These are phyloP conservation scores for Volucella inanis DNA, from an alignment of 2,888 invertebrate species.

Conservation along the genomic window DNA sequence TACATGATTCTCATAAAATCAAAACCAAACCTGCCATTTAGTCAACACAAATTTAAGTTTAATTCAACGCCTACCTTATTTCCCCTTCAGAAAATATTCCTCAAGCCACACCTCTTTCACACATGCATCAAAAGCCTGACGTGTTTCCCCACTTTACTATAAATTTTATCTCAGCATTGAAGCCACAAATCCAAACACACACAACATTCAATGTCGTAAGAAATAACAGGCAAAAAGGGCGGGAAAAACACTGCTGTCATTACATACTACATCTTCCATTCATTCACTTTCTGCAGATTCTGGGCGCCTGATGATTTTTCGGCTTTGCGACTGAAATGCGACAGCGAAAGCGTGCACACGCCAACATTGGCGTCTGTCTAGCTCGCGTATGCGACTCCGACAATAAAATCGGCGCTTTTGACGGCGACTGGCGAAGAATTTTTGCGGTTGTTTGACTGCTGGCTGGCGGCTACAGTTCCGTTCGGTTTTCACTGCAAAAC, in stretches of 20 bases:
- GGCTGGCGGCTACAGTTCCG: slow-evolving; percentile 12
- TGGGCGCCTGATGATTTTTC: slow-evolving; percentile 61
- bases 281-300: slow-evolving; percentile 5
- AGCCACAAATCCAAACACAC: background rate
- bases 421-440: background rate
- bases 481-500: slow-evolving; percentile 5
- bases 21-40: too few species aligned
- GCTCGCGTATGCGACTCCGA: slow-evolving; percentile 46
- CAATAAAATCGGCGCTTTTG: slow-evolving; percentile 33
- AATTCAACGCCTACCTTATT: too few species aligned
- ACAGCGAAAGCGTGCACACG: slow-evolving; percentile 69
- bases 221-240: slow-evolving; percentile 5
- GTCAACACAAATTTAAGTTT: too few species aligned
- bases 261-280: background rate
- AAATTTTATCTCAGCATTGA: background rate
- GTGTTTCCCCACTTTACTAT: background rate
- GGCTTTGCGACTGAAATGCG: slow-evolving; percentile 73
- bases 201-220: too few species aligned
- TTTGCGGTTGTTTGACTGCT: background rate
- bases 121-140: background rate
- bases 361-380: slow-evolving; percentile 54
- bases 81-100: too few species aligned
- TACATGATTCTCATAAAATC: too few species aligned
- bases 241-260: background rate
- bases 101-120: slow-evolving; percentile 21